Conservation (phyloP, 2,797 vertebrate species). For the Astyanax mexicanus region DNA sequence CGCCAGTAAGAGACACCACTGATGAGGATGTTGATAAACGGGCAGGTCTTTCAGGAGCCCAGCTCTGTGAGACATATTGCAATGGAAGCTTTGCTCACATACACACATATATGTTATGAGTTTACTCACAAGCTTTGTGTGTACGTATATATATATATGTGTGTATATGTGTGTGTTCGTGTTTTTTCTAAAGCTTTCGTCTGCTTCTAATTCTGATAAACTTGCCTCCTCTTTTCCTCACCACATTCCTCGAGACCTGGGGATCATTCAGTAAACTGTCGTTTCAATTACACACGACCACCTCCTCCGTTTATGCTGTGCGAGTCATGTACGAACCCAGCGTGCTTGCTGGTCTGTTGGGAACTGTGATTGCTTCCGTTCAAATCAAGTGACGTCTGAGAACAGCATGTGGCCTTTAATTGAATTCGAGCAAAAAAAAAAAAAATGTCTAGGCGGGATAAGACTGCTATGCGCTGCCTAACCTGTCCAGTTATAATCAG, state of each 20-base stretch:
- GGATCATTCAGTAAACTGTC: not conserved
- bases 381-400: slow-evolving; percentile 17
- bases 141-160: too few relatives aligned
- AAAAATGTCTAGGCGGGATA: not conserved
- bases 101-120: not conserved
- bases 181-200: not conserved
- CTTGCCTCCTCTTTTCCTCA: not conserved
- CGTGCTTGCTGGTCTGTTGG: slow-evolving; percentile 1
- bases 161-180: not conserved
- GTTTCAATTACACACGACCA: slow-evolving; percentile 29
- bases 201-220: slow-evolving; percentile 8
- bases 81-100: slow-evolving; percentile 7
- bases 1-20: slow-evolving; percentile 43
- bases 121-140: not conserved
- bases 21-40: slow-evolving; percentile 53
- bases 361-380: slow-evolving; percentile 19
- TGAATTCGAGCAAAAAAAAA: slow-evolving; percentile 34
- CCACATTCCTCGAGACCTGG: not conserved
- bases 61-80: slow-evolving; percentile 23
- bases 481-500: slow-evolving; percentile 35
- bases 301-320: slow-evolving; percentile 1
- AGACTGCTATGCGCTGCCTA: slow-evolving; percentile 7
- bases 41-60: slow-evolving; percentile 25
- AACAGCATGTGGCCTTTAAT: slow-evolving; percentile 42
- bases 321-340: slow-evolving; percentile 15